Conservation (phyloP, 53 echinoderm and acorn worm species). For the Temnopleurus reevesii region DNA sequence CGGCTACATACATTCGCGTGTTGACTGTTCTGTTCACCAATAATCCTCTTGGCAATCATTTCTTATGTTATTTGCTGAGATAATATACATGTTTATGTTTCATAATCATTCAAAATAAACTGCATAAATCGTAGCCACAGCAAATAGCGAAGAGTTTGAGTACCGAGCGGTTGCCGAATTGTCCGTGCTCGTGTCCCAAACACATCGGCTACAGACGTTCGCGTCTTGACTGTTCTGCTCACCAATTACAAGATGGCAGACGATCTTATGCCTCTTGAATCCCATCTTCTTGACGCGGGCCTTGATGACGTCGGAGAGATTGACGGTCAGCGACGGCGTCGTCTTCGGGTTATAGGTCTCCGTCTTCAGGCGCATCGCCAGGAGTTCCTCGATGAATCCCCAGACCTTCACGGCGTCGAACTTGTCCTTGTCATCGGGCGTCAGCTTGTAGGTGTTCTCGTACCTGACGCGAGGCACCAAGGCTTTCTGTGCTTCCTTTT, state of each 20-base stretch:
- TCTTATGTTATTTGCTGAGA: background rate
- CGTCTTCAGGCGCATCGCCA: slow-evolving; percentile 66
- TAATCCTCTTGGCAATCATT: background rate
- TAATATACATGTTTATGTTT: background rate
- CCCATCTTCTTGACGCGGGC: slow-evolving; percentile 77
- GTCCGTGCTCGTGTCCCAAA: slow-evolving; percentile 77
- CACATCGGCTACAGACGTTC: slow-evolving; percentile 61
- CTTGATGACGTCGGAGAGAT: slow-evolving; percentile 80
- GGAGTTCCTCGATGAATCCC: slow-evolving; percentile 64
- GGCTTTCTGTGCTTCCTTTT: slow-evolving; percentile 41
- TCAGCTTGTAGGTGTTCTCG: slow-evolving; percentile 75
- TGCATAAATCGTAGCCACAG: slow-evolving; percentile 69
- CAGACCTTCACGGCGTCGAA: slow-evolving; percentile 66
- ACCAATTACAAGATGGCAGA: slow-evolving; percentile 75
- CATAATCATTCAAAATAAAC: slow-evolving; percentile 85
- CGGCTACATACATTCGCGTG: slow-evolving; percentile 53
- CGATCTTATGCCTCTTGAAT: slow-evolving; percentile 74
- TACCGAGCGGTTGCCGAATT: slow-evolving; percentile 68
- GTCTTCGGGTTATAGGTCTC: slow-evolving; percentile 68
- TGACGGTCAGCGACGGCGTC: slow-evolving; percentile 55
- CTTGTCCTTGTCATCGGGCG: slow-evolving; percentile 52
- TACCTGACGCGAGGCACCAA: slow-evolving; percentile 59
- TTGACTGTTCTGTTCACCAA: slow-evolving; percentile 42
- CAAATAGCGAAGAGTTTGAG: slow-evolving; percentile 71
- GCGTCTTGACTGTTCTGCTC: slow-evolving; percentile 61